A percentile compares a stretch with the other conserved stretches of the same genome.
Conservation (phyloP, 2,113 vertebrate genomes). For the Catharus bicknelli region DNA sequence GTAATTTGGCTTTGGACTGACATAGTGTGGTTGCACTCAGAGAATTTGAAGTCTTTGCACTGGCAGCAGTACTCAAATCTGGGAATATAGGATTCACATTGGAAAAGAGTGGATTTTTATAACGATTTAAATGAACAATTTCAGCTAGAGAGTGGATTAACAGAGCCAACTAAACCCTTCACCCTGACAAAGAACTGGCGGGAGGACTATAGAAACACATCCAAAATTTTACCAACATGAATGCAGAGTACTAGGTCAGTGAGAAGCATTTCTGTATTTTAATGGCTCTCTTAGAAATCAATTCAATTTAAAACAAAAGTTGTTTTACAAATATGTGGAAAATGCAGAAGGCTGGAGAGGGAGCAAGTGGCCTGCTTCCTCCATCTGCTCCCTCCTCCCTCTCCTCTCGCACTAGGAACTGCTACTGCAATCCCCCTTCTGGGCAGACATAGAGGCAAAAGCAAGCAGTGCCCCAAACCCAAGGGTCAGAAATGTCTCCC, state of each 20-base stretch:
- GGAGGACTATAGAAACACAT: conserved; percentile 59
- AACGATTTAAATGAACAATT: conserved; percentile 64
- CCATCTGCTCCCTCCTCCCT: conserved; percentile 49
- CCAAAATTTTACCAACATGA: conserved; percentile 67
- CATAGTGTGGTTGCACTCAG: conserved; percentile 36
- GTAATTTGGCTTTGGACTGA: conserved; percentile 65
- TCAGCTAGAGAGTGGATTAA: conserved; percentile 59
- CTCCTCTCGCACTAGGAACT: rapidly evolving
- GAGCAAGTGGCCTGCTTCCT: conserved; percentile 40
- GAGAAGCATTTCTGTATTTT: conserved; percentile 62
- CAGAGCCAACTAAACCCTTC: conserved; percentile 67
- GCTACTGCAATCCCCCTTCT: background rate
- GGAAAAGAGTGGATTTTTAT: conserved; percentile 55
- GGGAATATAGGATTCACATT: conserved; percentile 41
- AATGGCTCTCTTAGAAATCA: conserved; percentile 60
- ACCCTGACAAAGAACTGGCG: conserved; percentile 71
- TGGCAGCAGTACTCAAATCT: conserved; percentile 53
- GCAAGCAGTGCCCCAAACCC: background rate
- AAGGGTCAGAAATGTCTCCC: background rate
- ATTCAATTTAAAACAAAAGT: conserved; percentile 66
- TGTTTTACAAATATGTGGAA: conserved; percentile 62
- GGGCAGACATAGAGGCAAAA: background rate
- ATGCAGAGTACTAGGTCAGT: conserved; percentile 69
- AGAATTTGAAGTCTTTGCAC: conserved; percentile 61
- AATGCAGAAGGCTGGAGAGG: conserved; percentile 65